Base-by-base conservation (phyloP, 2,113 vertebrate genomes). In the Pachycephala philippinensis region DNA sequence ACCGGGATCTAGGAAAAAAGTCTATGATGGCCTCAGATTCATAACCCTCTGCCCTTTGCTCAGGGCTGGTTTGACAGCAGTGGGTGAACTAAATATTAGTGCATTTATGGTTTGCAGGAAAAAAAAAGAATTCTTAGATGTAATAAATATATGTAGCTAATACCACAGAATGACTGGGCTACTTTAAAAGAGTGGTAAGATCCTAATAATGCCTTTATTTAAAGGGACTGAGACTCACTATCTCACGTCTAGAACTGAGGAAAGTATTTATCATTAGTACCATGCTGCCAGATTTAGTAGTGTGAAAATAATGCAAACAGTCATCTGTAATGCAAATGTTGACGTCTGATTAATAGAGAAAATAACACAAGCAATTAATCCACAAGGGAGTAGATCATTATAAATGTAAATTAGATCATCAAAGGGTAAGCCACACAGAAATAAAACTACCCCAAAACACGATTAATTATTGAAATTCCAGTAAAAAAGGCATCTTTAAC, bases 321-420 rank as follows among this genome's bases (percentile, higher is more conserved):
- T 90, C 77, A 90, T 96, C 90, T 96, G 90, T 96, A 96, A 93
- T 95, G 93, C 95, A 96, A 95, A 96, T 94, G 95, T 93, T 97
- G 96, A 92, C 0, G 26, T 87, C 83, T 94, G 95, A 96, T 94
- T 97, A 96, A 96, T 93, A 84, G 93, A 91, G 83, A 96, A 96
- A 96, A 95, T 96, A 95, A 94, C 76, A 89, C 22, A 65, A 96
- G 88, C 76, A 84, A 94, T 97, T 96, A 96, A 95, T 97, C 66
- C 90, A 72, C 6, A 6, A 80, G 61, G 90, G 93, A 93, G 39
- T 57, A 89, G 90, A 44, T 89, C 8, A 54, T 95, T 95, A 90
- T 94, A 94, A 93, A 95, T 97, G 95, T 81, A 96, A 97, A 97
- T 95, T 81, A 93, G 90, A 95, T 94, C 95, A 90, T 97, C 96